A percentile compares a stretch with the other conserved stretches of the same genome.
These are phyloP conservation scores for Quadroppia sp. DNA, from an alignment of 2,888 invertebrate species.

Conservation along the genomic window DNA sequence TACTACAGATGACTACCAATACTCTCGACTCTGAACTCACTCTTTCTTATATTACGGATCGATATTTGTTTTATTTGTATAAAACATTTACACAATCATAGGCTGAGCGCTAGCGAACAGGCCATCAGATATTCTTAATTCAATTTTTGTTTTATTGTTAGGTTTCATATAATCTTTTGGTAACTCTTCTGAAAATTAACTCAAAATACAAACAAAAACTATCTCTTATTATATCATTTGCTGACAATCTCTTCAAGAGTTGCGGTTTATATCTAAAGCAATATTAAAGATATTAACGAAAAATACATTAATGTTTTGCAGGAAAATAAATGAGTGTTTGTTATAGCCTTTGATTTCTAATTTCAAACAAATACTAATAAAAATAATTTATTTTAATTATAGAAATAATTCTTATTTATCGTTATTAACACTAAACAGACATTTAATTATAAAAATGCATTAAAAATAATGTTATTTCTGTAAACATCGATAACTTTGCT, in stretches of 20 bases:
- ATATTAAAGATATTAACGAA: too few relatives aligned
- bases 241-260: background rate
- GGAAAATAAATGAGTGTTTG: too few relatives aligned
- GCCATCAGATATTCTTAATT: constrained; percentile 13
- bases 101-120: background rate
- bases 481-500: too few relatives aligned
- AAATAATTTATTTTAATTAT: too few relatives aligned
- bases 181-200: background rate
- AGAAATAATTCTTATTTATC: too few relatives aligned
- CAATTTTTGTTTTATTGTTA: constrained; percentile 2
- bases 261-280: too few relatives aligned
- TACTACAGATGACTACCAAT: background rate
- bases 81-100: constrained; percentile 11
- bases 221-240: background rate
- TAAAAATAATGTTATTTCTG: too few relatives aligned
- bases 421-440: too few relatives aligned
- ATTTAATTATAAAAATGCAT: too few relatives aligned
- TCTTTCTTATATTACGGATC: constrained; percentile 8
- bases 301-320: too few relatives aligned
- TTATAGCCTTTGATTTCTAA: too few relatives aligned
- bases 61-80: constrained; percentile 28
- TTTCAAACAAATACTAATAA: too few relatives aligned
- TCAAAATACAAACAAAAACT: background rate
- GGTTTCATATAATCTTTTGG: background rate
- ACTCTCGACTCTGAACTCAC: constrained; percentile 4